phyloP scores from a whole-genome alignment of 1,140 invertebrate species.

The Thrips palmi region DNA sequence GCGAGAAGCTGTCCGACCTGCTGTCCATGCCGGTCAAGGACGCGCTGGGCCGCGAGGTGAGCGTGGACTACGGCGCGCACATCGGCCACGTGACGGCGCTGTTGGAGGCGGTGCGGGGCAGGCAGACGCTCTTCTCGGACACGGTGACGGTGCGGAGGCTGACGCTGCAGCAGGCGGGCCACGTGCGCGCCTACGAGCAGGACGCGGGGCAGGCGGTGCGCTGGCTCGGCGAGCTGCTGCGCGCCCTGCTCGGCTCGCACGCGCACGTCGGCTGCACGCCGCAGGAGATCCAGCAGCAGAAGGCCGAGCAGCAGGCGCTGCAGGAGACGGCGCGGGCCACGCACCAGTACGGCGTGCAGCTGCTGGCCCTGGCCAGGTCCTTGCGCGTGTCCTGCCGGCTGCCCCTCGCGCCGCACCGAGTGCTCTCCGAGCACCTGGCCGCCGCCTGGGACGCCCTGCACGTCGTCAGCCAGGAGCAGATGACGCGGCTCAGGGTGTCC shows the following conservation, averaged over 20 bases:
- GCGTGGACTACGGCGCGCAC: slow-evolving; percentile 49
- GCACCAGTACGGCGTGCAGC: slow-evolving; percentile 58
- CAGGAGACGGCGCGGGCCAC: slow-evolving; percentile 62
- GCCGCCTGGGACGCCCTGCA: slow-evolving; percentile 50
- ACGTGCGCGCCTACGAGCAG: slow-evolving; percentile 53
- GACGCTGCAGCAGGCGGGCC: slow-evolving; percentile 52
- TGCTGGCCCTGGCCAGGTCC: slow-evolving; percentile 53
- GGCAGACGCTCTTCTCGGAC: slow-evolving; percentile 20
- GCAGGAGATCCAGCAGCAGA: slow-evolving; percentile 51
- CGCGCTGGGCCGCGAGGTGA: slow-evolving; percentile 50
- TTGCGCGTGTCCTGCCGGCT: slow-evolving; percentile 50
- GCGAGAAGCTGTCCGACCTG: slow-evolving; percentile 59
- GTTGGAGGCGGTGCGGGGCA: slow-evolving; percentile 30
- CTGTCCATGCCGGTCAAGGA: slow-evolving; percentile 64
- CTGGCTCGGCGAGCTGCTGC: slow-evolving; percentile 54
- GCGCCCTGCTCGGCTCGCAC: slow-evolving; percentile 46
- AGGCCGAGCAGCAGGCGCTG: slow-evolving; percentile 54
- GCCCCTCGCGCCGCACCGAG: slow-evolving; percentile 34
- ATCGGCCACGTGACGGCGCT: slow-evolving; percentile 50
- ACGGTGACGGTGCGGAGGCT: slow-evolving; percentile 40
- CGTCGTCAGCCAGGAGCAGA: slow-evolving; percentile 51
- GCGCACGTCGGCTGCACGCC: slow-evolving; percentile 50
- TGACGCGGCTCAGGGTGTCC: slow-evolving; percentile 53
- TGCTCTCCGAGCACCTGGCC: slow-evolving; percentile 32
- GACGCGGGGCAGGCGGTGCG: slow-evolving; percentile 52